A percentile compares a stretch with the other conserved stretches of the same genome.
phyloP scores from a whole-genome alignment of 2,113 vertebrate species.

The Brachionichthys hirsutus region DNA sequence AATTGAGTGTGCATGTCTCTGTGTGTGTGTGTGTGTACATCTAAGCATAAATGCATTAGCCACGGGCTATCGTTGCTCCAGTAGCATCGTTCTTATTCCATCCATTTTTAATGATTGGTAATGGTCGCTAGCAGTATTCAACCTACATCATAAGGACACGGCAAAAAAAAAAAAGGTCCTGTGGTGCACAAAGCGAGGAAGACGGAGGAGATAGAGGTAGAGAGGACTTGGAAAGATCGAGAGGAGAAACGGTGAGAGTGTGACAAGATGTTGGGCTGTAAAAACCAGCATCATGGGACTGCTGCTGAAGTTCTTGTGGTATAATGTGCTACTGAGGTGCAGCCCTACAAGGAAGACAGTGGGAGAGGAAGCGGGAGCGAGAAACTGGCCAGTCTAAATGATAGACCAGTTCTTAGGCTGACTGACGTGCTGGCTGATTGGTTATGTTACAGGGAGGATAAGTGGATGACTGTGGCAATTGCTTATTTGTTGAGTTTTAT shows the following conservation, averaged over 20 bases:
- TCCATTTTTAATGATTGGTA: constrained; percentile 73
- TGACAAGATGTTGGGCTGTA: constrained; percentile 57
- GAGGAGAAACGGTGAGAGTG: constrained; percentile 23
- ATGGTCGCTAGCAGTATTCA: constrained; percentile 65
- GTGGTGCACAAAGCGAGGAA: constrained; percentile 18
- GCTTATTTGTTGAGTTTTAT: constrained; percentile 46
- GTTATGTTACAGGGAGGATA: constrained; percentile 49
- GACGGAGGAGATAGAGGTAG: constrained; percentile 17
- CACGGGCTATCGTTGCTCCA: constrained; percentile 61
- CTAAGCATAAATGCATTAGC: constrained; percentile 53
- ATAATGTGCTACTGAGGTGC: constrained; percentile 36
- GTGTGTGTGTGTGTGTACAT: constrained; percentile 12
- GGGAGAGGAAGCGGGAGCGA: constrained; percentile 38
- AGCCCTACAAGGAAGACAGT: constrained; percentile 22
- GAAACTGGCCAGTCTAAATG: constrained; percentile 51
- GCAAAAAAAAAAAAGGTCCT: constrained; percentile 38
- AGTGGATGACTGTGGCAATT: constrained; percentile 33
- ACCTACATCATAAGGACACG: constrained; percentile 34
- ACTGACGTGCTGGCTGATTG: constrained; percentile 59
- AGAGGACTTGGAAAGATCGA: constrained; percentile 17
- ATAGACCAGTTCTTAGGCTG: constrained; percentile 57
- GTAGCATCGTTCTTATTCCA: constrained; percentile 59
- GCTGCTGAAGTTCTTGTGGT: constrained; percentile 44
- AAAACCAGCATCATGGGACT: constrained; percentile 35
- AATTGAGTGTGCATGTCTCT: constrained; percentile 9